These are phyloP conservation scores for Danio albolineatus DNA, from an alignment of 2,797 vertebrate genomes.

Conservation along the genomic window DNA sequence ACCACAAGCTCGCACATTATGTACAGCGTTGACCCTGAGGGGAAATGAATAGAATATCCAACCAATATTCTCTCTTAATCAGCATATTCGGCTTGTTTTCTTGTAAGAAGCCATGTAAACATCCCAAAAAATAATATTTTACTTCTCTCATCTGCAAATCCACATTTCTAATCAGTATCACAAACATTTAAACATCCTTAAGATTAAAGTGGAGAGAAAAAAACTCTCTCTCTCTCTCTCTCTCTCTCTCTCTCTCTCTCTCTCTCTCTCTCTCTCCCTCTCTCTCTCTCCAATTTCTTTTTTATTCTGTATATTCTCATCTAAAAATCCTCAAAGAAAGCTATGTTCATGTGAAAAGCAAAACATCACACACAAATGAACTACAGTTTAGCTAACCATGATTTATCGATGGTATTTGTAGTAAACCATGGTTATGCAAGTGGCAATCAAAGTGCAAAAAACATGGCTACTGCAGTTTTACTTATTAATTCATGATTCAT, in stretches of 20 bases:
- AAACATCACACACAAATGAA: neutral
- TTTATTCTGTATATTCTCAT: neutral
- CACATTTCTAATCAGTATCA: neutral
- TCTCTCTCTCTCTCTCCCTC: no score
- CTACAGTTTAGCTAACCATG: no score
- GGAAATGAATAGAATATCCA: neutral
- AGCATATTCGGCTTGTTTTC: neutral
- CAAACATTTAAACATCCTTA: neutral
- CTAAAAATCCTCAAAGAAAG: neutral
- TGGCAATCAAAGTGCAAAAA: no score
- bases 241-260: no score
- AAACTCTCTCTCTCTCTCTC: no score
- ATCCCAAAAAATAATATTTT: neutral
- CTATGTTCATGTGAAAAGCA: neutral
- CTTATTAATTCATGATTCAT: no score
- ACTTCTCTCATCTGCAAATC: neutral
- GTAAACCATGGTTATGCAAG: no score
- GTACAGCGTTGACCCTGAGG: slow-evolving; percentile 1
- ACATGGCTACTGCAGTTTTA: no score
- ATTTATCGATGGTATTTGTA: no score
- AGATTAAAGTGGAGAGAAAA: neutral
- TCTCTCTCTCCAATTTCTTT: no score
- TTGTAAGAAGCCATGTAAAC: neutral
- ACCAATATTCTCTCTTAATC: neutral
- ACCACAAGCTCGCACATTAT: slow-evolving; percentile 28